These are phyloP conservation scores for Podarcis cretensis DNA, from an alignment of 2,113 vertebrate species.

Conservation along the genomic window DNA sequence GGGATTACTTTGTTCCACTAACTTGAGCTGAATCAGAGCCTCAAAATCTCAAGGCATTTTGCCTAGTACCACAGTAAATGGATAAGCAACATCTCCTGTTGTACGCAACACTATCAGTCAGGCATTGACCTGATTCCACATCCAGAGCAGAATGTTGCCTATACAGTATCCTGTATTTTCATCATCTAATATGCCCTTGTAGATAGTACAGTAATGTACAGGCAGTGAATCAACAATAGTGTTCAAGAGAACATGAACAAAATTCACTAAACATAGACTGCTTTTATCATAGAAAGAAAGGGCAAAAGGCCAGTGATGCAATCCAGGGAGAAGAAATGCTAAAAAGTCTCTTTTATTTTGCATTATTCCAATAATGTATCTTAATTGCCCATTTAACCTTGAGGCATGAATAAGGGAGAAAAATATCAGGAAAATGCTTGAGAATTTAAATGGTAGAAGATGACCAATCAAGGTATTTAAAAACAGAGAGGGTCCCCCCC, in stretches of 20 bases:
- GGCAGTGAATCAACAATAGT: constrained; percentile 36
- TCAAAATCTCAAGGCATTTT: background rate
- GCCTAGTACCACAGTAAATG: background rate
- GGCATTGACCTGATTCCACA: constrained; percentile 15
- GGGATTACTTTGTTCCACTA: background rate
- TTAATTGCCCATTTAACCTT: constrained; percentile 77
- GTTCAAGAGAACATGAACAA: constrained; percentile 48
- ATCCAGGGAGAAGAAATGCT: constrained; percentile 74
- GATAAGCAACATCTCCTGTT: constrained; percentile 24
- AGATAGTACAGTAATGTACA: constrained; percentile 29
- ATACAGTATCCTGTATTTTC: constrained; percentile 32
- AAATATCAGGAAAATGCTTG: constrained; percentile 63
- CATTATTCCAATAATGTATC: constrained; percentile 74
- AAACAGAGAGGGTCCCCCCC: background rate
- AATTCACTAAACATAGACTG: constrained; percentile 33
- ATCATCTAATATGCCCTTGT: constrained; percentile 48
- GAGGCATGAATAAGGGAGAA: constrained; percentile 68
- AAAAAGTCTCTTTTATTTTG: constrained; percentile 78
- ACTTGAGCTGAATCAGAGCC: background rate
- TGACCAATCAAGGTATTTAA: constrained; percentile 63
- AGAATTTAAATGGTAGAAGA: constrained; percentile 66
- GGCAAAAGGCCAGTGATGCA: constrained; percentile 72
- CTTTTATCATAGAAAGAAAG: constrained; percentile 37
- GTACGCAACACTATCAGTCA: background rate
- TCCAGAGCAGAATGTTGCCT: background rate